Evolutionary conservation across 2,888 invertebrate genomes (phyloP), one percentile per base, ranked within the genome.

Genomic region (Gryllus longicercus): DNA sequence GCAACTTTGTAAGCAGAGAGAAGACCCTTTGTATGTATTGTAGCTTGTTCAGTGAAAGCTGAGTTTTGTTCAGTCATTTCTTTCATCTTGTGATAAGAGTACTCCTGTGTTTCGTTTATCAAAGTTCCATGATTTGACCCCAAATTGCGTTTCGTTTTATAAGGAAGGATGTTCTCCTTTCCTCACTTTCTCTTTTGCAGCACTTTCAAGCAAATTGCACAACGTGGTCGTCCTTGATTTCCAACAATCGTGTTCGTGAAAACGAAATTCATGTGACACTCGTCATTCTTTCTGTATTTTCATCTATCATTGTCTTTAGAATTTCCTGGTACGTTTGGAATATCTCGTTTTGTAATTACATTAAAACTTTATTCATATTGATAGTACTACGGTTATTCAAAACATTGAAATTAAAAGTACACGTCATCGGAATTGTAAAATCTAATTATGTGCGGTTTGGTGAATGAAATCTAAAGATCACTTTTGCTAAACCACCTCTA

Each of bases 91-190:
- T 10, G 21, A n/a, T 0, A 18, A 16, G 10, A n/a, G 18, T 79
- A 75, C 74, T 51, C 23, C 14, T 10, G 51, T 78, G 23, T 50
- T 78, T 78, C 51, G 23, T 78, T 51, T 50, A 78, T 51, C 78
- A 78, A n/a, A 23, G 11, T 51, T 12, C 4, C 51, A 63, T 16
- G 63, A 3, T 14, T n/a, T 63, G 14, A 18, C 23, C 21, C 10
- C 14, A 78, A 51, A 51, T 78, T 18, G 12, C 51, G 51, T 23
- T 51, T 78, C 78, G 21, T 51, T 51, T 78, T 78, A 78, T 51
- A n/a, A 51, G 78, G 51, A 78, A 21, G 12, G 12, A 77, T 77
- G 77, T 12, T 77, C 16, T 77, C 50, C 8, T 12, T 14, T 38
- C 38, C 8, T 38, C 8, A 5, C 8, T 8, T 38, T 38, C 25